phyloP scores from a whole-genome alignment of 2,113 vertebrate genomes.

The Aplodontia rufa region DNA sequence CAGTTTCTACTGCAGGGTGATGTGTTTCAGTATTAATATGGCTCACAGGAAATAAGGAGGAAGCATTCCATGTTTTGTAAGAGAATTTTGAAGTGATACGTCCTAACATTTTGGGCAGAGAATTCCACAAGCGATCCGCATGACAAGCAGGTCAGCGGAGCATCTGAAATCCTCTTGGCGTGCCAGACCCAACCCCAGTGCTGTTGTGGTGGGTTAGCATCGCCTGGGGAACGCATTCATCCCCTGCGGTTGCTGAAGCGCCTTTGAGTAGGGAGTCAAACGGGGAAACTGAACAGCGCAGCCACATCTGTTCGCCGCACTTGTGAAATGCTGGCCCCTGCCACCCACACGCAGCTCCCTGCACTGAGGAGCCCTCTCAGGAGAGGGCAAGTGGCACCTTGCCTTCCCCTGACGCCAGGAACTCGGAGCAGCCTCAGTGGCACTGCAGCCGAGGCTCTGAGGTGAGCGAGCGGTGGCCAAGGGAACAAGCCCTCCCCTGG shows the following conservation, averaged over 20 bases:
- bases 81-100: not conserved
- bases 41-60: constrained; percentile 10
- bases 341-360: no score
- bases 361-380: constrained; percentile 44
- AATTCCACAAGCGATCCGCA: not conserved
- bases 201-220: not conserved
- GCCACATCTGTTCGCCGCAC: constrained; percentile 62
- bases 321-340: constrained; percentile 2
- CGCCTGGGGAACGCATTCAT: constrained; percentile 7
- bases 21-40: not conserved
- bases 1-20: not conserved
- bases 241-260: constrained; percentile 29
- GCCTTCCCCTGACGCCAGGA: no score
- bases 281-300: constrained; percentile 66
- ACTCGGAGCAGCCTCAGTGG: rapidly evolving
- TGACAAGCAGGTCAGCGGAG: not conserved
- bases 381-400: constrained; percentile 29
- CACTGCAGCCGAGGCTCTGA: constrained; percentile 45
- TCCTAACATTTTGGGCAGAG: constrained; percentile 39
- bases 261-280: constrained; percentile 21
- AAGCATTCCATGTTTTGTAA: constrained; percentile 26
- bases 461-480: not conserved
- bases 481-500: not conserved
- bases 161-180: not conserved
- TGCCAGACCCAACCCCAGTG: not conserved